phyloP scores from a whole-genome alignment of 2,797 vertebrate genomes.

The Intellagama lesueurii region DNA sequence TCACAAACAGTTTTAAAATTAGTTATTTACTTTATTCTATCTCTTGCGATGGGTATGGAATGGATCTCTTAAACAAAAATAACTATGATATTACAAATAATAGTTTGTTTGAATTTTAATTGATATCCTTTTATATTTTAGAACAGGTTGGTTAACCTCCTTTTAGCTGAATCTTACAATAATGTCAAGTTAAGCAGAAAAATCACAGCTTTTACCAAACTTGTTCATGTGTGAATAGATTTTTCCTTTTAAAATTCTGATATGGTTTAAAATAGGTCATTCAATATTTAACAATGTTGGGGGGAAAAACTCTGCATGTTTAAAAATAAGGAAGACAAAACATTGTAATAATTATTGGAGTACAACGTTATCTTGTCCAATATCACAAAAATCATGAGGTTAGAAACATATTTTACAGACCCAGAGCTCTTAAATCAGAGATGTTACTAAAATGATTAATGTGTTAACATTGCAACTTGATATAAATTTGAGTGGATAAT shows the following conservation, averaged over 20 bases:
- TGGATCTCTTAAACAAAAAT: conserved; percentile 51
- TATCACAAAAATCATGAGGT: conserved; percentile 64
- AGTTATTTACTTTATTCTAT: conserved; percentile 36
- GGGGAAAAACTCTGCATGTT: conserved; percentile 64
- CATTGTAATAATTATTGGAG: conserved; percentile 70
- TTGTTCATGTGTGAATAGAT: conserved; percentile 77
- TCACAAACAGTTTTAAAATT: conserved; percentile 33
- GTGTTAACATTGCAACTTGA: conserved; percentile 63
- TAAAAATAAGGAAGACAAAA: conserved; percentile 75
- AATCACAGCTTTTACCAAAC: conserved; percentile 79
- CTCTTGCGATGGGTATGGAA: conserved; percentile 51
- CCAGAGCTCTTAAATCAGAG: conserved; percentile 58
- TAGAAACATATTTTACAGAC: conserved; percentile 58
- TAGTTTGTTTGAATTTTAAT: conserved; percentile 60
- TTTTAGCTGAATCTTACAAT: conserved; percentile 74
- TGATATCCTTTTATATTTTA: conserved; percentile 69
- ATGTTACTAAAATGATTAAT: conserved; percentile 65
- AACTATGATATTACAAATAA: conserved; percentile 62
- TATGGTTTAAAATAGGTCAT: conserved; percentile 77
- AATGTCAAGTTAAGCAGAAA: conserved; percentile 77
- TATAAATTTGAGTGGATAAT: conserved; percentile 60
- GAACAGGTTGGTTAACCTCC: conserved; percentile 78
- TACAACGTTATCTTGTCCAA: conserved; percentile 67
- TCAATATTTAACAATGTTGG: conserved; percentile 71
- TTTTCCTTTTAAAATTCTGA: conserved; percentile 77